Evolutionary conservation across 2,888 invertebrate genomes (phyloP).

Genomic region (Metopia argyrocephala): DNA sequence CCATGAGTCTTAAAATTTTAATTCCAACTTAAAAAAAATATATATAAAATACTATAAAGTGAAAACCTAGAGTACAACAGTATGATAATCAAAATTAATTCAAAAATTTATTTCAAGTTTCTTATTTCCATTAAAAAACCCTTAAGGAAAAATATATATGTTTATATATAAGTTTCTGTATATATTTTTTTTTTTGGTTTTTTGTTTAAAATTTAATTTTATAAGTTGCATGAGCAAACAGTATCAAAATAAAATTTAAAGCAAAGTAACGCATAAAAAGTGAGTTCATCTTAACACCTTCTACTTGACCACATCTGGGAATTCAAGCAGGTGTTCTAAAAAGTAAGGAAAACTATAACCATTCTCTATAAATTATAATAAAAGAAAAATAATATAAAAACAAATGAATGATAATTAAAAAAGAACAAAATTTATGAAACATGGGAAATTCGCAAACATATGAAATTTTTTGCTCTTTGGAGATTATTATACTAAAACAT

Average conservation of each 20-base stretch:
- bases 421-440: background rate
- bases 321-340: slow-evolving; percentile 48
- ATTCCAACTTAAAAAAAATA: background rate
- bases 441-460: too few species aligned
- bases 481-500: too few species aligned
- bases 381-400: background rate
- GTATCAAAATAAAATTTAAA: background rate
- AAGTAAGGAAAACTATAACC: background rate
- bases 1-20: background rate
- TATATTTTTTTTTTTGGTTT: background rate
- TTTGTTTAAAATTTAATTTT: background rate
- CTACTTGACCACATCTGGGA: slow-evolving; percentile 49
- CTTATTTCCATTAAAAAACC: background rate
- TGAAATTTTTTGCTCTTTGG: too few species aligned
- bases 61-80: background rate
- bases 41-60: too few species aligned
- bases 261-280: background rate
- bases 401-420: background rate
- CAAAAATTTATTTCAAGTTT: background rate
- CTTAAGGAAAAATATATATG: background rate
- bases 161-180: background rate
- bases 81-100: background rate
- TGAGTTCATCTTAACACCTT: slow-evolving; percentile 48
- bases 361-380: background rate
- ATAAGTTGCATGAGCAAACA: background rate